Evolutionary conservation across 2,113 vertebrate species (phyloP).

Genomic region (Antigone vipio): DNA sequence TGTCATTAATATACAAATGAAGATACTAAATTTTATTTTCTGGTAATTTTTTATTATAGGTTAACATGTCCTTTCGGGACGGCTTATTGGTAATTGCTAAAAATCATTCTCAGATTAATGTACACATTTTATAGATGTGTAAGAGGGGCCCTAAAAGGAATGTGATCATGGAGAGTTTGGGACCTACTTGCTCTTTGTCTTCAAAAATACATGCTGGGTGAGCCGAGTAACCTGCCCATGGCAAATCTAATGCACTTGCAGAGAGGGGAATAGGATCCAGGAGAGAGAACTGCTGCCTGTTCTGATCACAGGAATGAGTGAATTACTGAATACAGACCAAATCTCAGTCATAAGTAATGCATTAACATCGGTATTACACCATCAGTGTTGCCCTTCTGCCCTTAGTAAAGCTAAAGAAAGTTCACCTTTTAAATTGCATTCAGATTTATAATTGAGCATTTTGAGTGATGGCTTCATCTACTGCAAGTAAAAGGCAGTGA

Average conservation of each 20-base stretch:
- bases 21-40: not conserved
- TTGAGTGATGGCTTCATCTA: slow-evolving; percentile 40
- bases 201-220: not conserved
- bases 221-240: not conserved
- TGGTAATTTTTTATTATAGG: not conserved
- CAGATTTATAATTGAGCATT: slow-evolving; percentile 7
- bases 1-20: not conserved
- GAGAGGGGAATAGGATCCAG: not conserved
- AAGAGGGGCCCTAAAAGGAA: not conserved
- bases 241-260: not conserved
- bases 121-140: not conserved
- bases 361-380: not conserved
- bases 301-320: not conserved
- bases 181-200: not conserved
- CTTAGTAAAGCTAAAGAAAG: not conserved
- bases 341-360: slow-evolving; percentile 3
- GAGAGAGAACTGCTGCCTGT: not conserved
- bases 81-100: not conserved
- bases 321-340: not conserved
- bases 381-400: slow-evolving; percentile 10
- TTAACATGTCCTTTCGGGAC: not conserved
- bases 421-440: slow-evolving; percentile 31
- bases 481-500: slow-evolving; percentile 3
- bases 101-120: not conserved
- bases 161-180: not conserved